phyloP scores from a whole-genome alignment of 2,797 vertebrate species.

The Hylomyscus alleni region DNA sequence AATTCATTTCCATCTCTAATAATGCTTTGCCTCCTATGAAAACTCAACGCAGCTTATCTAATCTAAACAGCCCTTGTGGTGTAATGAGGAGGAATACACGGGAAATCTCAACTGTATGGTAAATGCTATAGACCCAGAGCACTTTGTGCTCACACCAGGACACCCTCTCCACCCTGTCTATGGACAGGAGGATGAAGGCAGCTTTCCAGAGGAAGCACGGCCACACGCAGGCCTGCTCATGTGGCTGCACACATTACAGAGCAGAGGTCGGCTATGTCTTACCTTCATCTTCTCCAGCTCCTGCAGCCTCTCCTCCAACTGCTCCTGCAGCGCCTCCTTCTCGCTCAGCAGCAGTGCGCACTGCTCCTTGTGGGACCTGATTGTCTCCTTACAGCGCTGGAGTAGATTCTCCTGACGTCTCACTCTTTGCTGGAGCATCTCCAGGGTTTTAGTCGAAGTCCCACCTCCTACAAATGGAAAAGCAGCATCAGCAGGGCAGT shows the following conservation, averaged over 20 bases:
- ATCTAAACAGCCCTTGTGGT: constrained; percentile 11
- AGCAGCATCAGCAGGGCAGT: constrained; percentile 54
- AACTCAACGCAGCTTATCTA: constrained; percentile 72
- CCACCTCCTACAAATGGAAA: constrained; percentile 88
- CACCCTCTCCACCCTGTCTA: not conserved
- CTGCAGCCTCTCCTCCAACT: constrained; percentile 96
- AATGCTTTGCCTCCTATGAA: constrained; percentile 70
- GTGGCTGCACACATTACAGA: not conserved
- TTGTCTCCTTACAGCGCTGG: constrained; percentile 94
- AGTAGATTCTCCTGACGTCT: constrained; percentile 96
- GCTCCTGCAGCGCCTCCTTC: constrained; percentile 97
- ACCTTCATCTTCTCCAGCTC: constrained; percentile 99
- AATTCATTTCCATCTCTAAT: constrained; percentile 72
- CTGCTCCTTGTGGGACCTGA: constrained; percentile 93
- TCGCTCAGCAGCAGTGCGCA: constrained; percentile 93
- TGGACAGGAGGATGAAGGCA: not conserved
- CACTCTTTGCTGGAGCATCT: constrained; percentile 93
- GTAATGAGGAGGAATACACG: not conserved
- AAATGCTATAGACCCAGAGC: not conserved
- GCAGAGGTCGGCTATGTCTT: not conserved
- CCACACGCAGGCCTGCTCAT: not conserved
- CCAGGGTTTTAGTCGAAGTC: constrained; percentile 90
- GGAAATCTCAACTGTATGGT: not conserved
- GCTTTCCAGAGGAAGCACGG: not conserved
- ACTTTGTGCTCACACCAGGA: not conserved